A percentile compares a stretch with the other conserved stretches of the same genome.
Conservation (phyloP, 2,888 invertebrate species). For the Polydrusus pterygomalis region DNA sequence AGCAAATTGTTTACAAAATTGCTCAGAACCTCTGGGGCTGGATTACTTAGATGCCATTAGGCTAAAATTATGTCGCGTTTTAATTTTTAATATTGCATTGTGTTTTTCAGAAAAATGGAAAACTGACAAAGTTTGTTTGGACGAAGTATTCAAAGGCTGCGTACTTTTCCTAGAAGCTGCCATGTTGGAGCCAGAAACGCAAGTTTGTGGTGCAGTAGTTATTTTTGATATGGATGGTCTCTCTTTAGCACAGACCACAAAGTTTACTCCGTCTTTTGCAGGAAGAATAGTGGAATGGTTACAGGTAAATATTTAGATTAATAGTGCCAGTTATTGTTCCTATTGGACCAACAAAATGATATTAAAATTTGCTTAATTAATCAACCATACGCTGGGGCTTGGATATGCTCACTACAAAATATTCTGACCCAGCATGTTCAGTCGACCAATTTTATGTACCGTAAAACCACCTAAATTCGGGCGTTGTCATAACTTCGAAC, state of each 20-base stretch:
- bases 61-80: no score
- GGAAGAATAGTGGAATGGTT: conserved; percentile 90
- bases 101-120: conserved; percentile 84
- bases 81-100: background rate
- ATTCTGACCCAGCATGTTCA: no score
- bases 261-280: conserved; percentile 90
- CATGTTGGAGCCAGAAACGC: conserved; percentile 85
- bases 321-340: background rate
- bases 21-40: no score
- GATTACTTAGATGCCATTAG: no score
- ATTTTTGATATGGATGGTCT: conserved; percentile 92
- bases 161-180: conserved; percentile 88
- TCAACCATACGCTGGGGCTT: no score
- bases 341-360: no score
- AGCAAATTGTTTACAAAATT: no score
- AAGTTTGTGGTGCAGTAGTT: conserved; percentile 85
- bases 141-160: conserved; percentile 89
- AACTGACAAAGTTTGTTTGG: conserved; percentile 83
- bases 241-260: conserved; percentile 87
- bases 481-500: no score
- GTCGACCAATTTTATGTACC: no score
- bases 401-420: no score
- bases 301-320: conserved; percentile 73
- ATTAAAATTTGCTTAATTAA: no score
- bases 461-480: no score